Evolutionary conservation across 2,888 invertebrate genomes (phyloP).

Genomic region (Onthophagus sagittarius): DNA sequence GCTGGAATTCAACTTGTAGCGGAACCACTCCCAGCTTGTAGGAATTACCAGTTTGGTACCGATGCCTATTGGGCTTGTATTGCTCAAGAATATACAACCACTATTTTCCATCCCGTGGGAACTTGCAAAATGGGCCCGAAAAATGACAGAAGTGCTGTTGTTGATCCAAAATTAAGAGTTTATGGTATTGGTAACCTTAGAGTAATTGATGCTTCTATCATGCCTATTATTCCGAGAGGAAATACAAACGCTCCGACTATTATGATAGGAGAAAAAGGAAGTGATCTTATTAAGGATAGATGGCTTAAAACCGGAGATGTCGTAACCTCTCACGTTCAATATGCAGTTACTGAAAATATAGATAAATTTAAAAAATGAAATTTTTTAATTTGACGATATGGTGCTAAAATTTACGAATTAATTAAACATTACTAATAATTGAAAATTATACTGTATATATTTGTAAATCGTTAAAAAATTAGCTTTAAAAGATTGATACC

Average conservation of each 20-base stretch:
- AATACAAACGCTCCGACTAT: slow-evolving; percentile 49
- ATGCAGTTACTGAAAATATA: slow-evolving; percentile 19
- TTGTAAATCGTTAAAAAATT: neutral
- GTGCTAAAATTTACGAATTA: neutral
- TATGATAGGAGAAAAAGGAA: slow-evolving; percentile 48
- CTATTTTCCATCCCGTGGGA: slow-evolving; percentile 67
- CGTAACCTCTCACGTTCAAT: slow-evolving; percentile 13
- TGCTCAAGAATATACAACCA: slow-evolving; percentile 62
- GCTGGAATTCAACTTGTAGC: slow-evolving; percentile 57
- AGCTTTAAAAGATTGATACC: neutral
- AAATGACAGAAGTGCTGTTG: slow-evolving; percentile 60
- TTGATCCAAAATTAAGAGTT: slow-evolving; percentile 60
- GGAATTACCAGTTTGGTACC: slow-evolving; percentile 54
- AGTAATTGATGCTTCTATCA: slow-evolving; percentile 66
- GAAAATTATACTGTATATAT: neutral
- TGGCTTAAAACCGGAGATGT: slow-evolving; percentile 26
- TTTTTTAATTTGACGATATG: neutral
- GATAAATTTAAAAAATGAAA: slow-evolving; percentile 19
- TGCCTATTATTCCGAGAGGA: slow-evolving; percentile 57
- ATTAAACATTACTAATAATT: neutral
- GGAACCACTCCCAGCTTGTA: slow-evolving; percentile 58
- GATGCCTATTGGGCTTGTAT: slow-evolving; percentile 66
- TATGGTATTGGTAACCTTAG: slow-evolving; percentile 60
- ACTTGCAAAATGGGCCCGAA: slow-evolving; percentile 69
- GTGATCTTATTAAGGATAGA: slow-evolving; percentile 41